Percentiles rank a stretch among this genome's conserved stretches.
phyloP scores from a whole-genome alignment of 2,888 invertebrate species.

The Trissolcus brochymenae region DNA sequence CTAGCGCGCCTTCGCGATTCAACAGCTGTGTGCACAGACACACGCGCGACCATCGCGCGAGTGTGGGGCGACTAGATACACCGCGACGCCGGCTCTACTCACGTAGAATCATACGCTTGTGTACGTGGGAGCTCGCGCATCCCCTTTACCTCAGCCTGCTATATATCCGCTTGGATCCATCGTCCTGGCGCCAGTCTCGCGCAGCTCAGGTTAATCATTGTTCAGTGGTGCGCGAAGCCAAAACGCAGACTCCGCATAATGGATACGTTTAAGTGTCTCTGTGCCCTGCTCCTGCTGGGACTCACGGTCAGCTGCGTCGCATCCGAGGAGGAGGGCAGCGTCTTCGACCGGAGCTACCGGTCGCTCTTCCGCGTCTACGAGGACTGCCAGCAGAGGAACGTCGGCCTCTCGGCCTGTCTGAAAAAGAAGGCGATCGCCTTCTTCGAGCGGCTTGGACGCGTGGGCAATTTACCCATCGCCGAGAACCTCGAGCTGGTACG shows the following conservation, averaged over 20 bases:
- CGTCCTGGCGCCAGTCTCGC: conserved; percentile 68
- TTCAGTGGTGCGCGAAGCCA: conserved; percentile 62
- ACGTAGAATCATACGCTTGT: conserved; percentile 31
- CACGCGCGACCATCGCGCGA: conserved; percentile 48
- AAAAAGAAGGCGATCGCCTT: conserved; percentile 89
- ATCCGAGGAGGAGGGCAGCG: conserved; percentile 74
- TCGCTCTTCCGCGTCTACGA: conserved; percentile 85
- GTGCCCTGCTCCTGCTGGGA: conserved; percentile 54
- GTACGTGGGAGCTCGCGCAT: conserved; percentile 67
- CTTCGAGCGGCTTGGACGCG: conserved; percentile 85
- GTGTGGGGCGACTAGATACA: conserved; percentile 55
- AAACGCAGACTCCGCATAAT: conserved; percentile 40
- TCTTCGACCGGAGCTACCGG: conserved; percentile 79
- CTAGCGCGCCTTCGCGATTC: conserved; percentile 50
- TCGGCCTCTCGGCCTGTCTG: conserved; percentile 84
- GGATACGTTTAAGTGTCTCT: conserved; percentile 60
- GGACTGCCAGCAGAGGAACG: conserved; percentile 84
- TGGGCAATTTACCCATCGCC: conserved; percentile 81
- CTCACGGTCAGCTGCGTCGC: conserved; percentile 27
- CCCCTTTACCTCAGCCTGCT: conserved; percentile 65
- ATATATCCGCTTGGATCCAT: conserved; percentile 65
- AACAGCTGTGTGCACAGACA: conserved; percentile 55
- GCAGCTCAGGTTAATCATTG: conserved; percentile 64
- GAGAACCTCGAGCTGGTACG: conserved; percentile 84
- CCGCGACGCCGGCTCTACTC: conserved; percentile 38